Conservation (phyloP, 1,140 invertebrate genomes). For the Apis cerana region DNA sequence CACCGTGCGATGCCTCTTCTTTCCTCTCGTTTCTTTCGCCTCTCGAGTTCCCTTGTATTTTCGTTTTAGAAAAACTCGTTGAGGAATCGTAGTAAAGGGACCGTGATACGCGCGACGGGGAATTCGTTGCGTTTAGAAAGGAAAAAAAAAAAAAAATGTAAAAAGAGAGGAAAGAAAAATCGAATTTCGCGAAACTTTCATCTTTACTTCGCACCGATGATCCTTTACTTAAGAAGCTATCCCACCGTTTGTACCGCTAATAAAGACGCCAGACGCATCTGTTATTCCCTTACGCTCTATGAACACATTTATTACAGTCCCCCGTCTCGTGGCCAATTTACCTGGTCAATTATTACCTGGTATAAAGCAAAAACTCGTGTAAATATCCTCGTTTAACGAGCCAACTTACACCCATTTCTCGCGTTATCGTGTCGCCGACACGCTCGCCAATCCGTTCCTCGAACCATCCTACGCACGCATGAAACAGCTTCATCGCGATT, state of each 20-base stretch:
- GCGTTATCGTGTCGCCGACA: neutral
- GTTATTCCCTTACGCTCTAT: neutral
- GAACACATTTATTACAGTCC: conserved; percentile 11
- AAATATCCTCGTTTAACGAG: conserved; percentile 20
- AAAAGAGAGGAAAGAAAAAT: neutral
- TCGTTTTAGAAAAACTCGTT: neutral
- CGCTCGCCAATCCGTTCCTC: too few species aligned
- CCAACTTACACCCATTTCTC: neutral
- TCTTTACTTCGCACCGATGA: neutral
- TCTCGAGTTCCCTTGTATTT: neutral
- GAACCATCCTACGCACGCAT: neutral
- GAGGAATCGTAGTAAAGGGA: too few species aligned
- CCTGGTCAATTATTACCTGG: neutral
- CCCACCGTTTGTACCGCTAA: neutral
- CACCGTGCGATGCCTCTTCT: conserved; percentile 53
- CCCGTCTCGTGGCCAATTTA: neutral
- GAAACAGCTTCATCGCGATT: conserved; percentile 9
- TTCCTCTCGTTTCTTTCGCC: conserved; percentile 12
- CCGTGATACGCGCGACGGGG: neutral
- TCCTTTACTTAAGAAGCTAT: neutral
- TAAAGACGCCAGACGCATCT: conserved; percentile 18
- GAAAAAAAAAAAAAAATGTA: too few species aligned
- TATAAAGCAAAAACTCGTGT: neutral
- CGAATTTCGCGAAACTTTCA: neutral
- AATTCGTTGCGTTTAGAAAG: neutral